Conservation (phyloP, 1,140 invertebrate genomes). For the Drosophila chauvacae region DNA sequence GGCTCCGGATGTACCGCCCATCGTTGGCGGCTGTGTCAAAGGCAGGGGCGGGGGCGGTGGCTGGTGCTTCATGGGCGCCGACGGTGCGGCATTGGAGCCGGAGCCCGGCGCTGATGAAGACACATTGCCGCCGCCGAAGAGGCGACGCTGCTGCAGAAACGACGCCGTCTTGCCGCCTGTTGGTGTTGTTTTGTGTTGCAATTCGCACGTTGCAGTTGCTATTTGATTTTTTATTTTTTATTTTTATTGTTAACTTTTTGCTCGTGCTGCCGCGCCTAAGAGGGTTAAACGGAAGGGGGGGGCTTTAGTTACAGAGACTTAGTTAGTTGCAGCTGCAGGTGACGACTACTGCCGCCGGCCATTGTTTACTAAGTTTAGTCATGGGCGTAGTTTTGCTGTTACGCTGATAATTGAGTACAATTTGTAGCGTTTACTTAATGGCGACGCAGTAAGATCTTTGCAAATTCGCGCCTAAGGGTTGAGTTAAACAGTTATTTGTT, state of each 20-base stretch:
- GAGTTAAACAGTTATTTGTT: conserved; percentile 23
- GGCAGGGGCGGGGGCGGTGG: conserved; percentile 57
- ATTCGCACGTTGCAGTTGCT: neutral
- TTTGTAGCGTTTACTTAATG: neutral
- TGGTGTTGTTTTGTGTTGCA: conserved; percentile 24
- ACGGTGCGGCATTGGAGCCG: conserved; percentile 10
- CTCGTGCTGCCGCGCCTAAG: neutral
- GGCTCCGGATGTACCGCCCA: conserved; percentile 25
- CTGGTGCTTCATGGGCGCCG: conserved; percentile 59
- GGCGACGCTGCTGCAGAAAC: conserved; percentile 72
- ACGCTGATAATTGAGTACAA: neutral
- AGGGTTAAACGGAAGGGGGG: conserved; percentile 8
- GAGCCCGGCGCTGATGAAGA: conserved; percentile 13
- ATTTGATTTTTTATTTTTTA: neutral
- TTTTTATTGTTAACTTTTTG: conserved; percentile 6
- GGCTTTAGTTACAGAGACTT: conserved; percentile 2
- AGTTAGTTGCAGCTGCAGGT: neutral
- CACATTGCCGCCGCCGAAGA: conserved; percentile 68
- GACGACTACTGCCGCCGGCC: neutral
- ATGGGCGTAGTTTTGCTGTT: neutral
- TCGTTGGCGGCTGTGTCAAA: conserved; percentile 51
- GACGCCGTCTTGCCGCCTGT: conserved; percentile 67
- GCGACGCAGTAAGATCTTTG: neutral
- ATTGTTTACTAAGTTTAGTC: conserved; percentile 1
- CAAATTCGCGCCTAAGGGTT: conserved; percentile 4